Conservation (phyloP, 2,797 vertebrate species). For the Chaetophractus vellerosus region DNA sequence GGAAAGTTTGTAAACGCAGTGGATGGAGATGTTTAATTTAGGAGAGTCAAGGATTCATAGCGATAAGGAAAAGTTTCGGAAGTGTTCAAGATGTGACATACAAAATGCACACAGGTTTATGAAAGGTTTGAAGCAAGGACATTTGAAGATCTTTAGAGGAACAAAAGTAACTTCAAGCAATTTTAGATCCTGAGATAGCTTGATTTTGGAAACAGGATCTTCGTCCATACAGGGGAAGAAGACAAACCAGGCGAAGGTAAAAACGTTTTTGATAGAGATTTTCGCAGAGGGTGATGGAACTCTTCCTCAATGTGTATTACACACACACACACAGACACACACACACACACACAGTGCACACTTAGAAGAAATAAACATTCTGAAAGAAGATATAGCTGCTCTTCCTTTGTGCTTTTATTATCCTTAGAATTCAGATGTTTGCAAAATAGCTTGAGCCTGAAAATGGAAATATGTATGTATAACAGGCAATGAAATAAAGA, state of each 20-base stretch:
- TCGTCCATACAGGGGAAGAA: not conserved
- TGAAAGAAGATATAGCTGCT: not conserved
- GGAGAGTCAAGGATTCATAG: not conserved
- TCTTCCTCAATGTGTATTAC: no score
- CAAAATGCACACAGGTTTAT: not conserved
- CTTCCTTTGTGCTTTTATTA: not conserved
- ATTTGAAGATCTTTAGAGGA: not conserved
- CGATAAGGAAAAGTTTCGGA: not conserved
- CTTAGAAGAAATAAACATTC: not conserved
- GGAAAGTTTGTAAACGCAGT: accelerated
- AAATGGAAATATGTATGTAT: not conserved
- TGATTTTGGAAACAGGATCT: not conserved
- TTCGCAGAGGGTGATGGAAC: not conserved
- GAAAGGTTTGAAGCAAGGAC: not conserved
- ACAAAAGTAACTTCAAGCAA: not conserved
- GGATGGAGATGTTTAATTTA: not conserved
- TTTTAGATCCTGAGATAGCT: not conserved
- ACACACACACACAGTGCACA: not conserved
- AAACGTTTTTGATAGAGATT: not conserved
- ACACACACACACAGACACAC: no score
- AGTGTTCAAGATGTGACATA: not conserved
- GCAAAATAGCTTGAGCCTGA: not conserved
- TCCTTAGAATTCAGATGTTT: not conserved
- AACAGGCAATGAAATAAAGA: slow-evolving; percentile 6
- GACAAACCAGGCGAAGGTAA: not conserved